Base-by-base conservation (phyloP, 2,888 invertebrate species). In the Mythimna ferrago region DNA sequence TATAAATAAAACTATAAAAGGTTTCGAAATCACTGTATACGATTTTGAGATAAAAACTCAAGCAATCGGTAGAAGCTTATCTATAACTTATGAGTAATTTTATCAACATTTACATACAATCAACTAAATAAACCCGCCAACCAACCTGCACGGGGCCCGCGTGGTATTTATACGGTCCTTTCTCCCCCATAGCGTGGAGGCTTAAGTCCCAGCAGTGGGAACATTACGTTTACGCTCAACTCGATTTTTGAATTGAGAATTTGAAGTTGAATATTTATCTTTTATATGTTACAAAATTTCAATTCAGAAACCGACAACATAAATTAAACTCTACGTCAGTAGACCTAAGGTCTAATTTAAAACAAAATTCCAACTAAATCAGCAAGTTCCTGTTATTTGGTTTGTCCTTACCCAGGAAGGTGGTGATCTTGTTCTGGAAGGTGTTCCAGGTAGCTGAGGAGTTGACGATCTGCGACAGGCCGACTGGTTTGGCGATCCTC, bases 391-490 rank as follows among this genome's bases (percentile, higher is more conserved):
- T 90, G 71, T 89, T 87, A 67, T 83, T 83, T 65, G 58, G 72
- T 60, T 84, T 91, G 2, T 93, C 93, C 72, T 90, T 93, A 26
- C 90, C 88, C 89, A 89, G 89, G 14, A 95, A 76, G 0, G 91
- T 86, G 0, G 86, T 83, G 14, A 95, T 76, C 80, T 91, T 93
- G 72, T 85, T 92, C 62, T 95, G 93, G 32, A 95, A 87, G 0
- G 81, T 87, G 77, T 86, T 93, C 94, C 95, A 94, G 0, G 91
- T 88, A 0, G 92, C 91, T 0, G 95, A 92, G 3, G 90, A 85
- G 66, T 91, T 89, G 61, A 94, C 90, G 2, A 95, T 77, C 35
- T 93, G 92, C 0, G 93, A 88, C 16, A 95, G 77, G 7, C 93
- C 83, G 5, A 90, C 91, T 0, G 94, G 92, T 21, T 84, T 91